phyloP scores from a whole-genome alignment of 2,888 invertebrate species.

The Gortyna flavago region DNA sequence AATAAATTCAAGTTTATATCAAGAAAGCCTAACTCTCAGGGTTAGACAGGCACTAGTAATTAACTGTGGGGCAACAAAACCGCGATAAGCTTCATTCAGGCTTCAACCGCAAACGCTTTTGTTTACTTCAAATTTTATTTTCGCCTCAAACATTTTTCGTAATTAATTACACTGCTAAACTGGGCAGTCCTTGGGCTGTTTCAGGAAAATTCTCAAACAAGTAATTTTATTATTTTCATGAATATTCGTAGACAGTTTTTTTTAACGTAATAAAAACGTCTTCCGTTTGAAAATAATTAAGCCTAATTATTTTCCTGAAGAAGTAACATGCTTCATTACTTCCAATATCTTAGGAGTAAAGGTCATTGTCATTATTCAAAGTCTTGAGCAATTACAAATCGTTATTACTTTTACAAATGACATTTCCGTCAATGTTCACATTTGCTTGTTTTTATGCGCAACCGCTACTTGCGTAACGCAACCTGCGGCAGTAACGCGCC shows the following conservation, averaged over 20 bases:
- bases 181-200: constrained; percentile 24
- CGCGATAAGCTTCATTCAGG: constrained; percentile 58
- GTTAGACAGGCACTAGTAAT: constrained; percentile 60
- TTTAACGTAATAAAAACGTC: constrained; percentile 23
- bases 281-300: constrained; percentile 23
- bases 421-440: constrained; percentile 56
- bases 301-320: too few relatives aligned
- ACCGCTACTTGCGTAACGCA: constrained; percentile 73
- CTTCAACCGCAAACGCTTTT: constrained; percentile 55
- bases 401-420: constrained; percentile 33
- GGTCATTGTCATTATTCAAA: not conserved
- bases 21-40: constrained; percentile 41
- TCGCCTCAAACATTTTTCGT: constrained; percentile 51
- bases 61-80: constrained; percentile 64
- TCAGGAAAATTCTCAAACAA: constrained; percentile 18
- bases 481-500: constrained; percentile 72
- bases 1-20: constrained; percentile 35
- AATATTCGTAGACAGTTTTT: constrained; percentile 22
- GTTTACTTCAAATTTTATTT: constrained; percentile 59
- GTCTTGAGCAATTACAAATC: not conserved
- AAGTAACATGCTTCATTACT: not conserved
- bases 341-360: not conserved
- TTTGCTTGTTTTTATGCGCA: constrained; percentile 68
- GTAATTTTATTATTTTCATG: constrained; percentile 39
- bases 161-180: constrained; percentile 65